Conservation (phyloP, 30 jellyfish, hydroid and myxozoan species). For the Calvadosia cruxmelitensis region DNA sequence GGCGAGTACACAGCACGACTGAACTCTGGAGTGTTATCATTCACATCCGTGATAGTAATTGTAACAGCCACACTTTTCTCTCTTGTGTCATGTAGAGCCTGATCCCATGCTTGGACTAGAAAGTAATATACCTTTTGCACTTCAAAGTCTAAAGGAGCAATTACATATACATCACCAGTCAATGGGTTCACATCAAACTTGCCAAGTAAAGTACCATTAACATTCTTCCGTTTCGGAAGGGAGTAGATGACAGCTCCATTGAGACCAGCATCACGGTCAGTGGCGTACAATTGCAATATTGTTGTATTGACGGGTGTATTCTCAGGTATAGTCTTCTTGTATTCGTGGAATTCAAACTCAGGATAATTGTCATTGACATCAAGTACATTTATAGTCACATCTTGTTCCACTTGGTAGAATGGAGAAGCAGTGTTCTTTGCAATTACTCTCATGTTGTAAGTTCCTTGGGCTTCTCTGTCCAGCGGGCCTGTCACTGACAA, state of each 20-base stretch:
- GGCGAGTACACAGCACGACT: slow-evolving; percentile 41
- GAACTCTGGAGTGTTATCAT: slow-evolving; percentile 84
- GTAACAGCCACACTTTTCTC: slow-evolving; percentile 17
- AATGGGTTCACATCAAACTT: slow-evolving; percentile 48
- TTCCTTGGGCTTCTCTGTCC: slow-evolving; percentile 54
- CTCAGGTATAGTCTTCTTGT: slow-evolving; percentile 43
- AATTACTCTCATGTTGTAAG: slow-evolving; percentile 36
- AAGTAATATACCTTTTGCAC: slow-evolving; percentile 22
- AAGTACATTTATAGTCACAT: slow-evolving; percentile 46
- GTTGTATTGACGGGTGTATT: slow-evolving; percentile 38
- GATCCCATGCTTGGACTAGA: slow-evolving; percentile 66
- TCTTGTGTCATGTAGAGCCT: slow-evolving; percentile 37
- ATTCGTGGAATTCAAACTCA: slow-evolving; percentile 27
- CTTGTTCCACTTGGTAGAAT: slow-evolving; percentile 39
- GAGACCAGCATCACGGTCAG: slow-evolving; percentile 55
- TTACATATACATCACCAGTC: slow-evolving; percentile 44
- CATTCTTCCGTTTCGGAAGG: neutral
- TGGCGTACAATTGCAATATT: slow-evolving; percentile 43
- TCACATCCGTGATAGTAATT: slow-evolving; percentile 46
- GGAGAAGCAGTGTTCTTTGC: slow-evolving; percentile 77
- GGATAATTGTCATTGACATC: slow-evolving; percentile 84
- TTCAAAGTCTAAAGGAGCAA: slow-evolving; percentile 66
- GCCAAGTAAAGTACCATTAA: neutral
- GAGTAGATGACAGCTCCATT: slow-evolving; percentile 51
- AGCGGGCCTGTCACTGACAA: slow-evolving; percentile 24